Conservation (phyloP, 2,113 vertebrate species). For the Cyanoramphus novaezelandiae region DNA sequence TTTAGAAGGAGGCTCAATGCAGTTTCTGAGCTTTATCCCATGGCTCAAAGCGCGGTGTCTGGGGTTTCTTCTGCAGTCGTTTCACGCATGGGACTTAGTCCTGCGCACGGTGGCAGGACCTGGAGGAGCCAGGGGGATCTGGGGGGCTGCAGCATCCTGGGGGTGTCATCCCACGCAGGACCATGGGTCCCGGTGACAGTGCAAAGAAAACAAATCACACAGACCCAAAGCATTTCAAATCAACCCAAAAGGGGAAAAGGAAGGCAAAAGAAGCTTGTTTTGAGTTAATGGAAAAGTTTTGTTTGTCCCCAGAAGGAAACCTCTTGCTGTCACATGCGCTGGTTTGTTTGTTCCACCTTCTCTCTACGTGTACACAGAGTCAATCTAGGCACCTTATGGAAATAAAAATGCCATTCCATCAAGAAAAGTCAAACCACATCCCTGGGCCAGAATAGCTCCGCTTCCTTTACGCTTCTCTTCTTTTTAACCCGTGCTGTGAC, state of each 20-base stretch:
- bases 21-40: not conserved
- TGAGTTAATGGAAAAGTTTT: not conserved
- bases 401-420: conserved; percentile 53
- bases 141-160: rapidly evolving
- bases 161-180: not conserved
- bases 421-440: conserved; percentile 40
- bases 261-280: not conserved
- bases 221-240: not conserved
- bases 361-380: not conserved
- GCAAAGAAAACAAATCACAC: not conserved
- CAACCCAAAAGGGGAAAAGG: not conserved
- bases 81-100: rapidly evolving
- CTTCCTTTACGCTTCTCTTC: not conserved
- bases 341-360: conserved; percentile 53
- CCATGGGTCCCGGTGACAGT: not conserved
- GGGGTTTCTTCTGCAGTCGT: not conserved
- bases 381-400: conserved; percentile 29
- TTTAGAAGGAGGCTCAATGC: not conserved
- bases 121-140: not conserved
- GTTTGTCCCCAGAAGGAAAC: conserved; percentile 45
- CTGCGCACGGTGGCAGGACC: not conserved
- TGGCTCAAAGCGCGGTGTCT: rapidly evolving
- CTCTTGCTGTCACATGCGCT: conserved; percentile 1
- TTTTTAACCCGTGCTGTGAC: not conserved
- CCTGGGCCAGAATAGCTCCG: not conserved